Conservation (phyloP, 2,888 invertebrate species). For the Sipha maydis region DNA sequence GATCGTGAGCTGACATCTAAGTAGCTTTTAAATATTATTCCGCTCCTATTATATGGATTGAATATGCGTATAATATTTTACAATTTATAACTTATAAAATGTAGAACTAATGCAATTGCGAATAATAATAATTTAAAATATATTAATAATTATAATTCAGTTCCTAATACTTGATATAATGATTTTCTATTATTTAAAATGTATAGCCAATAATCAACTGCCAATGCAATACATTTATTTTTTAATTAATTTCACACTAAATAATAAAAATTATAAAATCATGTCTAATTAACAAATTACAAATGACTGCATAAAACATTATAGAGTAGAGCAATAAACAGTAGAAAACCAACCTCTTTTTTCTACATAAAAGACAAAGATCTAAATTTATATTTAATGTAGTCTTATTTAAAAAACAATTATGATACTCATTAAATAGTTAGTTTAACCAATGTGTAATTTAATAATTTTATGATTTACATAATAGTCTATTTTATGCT, state of each 20-base stretch:
- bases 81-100: neutral
- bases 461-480: conserved; percentile 7
- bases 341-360: neutral
- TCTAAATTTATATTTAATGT: neutral
- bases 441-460: conserved; percentile 1
- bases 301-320: no score
- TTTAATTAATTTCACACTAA: neutral
- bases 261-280: neutral
- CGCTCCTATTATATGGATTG: neutral
- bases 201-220: neutral
- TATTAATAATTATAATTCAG: neutral
- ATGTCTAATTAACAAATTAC: no score
- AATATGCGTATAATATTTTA: neutral
- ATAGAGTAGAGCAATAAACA: neutral
- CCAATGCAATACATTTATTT: neutral
- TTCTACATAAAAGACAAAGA: neutral
- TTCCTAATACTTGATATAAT: neutral
- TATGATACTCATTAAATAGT: neutral
- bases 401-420: neutral
- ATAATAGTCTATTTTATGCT: conserved; percentile 23
- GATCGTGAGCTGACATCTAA: neutral
- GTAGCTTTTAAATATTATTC: neutral
- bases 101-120: neutral
- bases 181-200: neutral
- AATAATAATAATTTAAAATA: neutral